phyloP scores from a whole-genome alignment of 35 echinoderm and acorn worm genomes.

The Acanthaster planci region DNA sequence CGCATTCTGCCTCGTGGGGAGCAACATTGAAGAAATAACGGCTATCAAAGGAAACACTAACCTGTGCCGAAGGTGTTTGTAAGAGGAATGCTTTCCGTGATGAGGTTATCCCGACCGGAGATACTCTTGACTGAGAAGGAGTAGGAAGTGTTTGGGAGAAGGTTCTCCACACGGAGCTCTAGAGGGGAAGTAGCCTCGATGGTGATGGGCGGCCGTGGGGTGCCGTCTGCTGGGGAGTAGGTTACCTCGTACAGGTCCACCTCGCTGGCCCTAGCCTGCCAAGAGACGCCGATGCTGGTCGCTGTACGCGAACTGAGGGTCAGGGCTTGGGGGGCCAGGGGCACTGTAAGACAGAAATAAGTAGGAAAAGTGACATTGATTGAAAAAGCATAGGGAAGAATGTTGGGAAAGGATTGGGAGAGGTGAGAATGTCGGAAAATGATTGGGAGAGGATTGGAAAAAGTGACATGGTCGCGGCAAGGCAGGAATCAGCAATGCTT shows the following conservation, averaged over 20 bases:
- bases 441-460: no score
- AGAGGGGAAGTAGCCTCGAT: not conserved
- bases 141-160: constrained; percentile 6
- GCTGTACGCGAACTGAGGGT: not conserved
- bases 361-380: no score
- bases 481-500: no score
- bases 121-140: constrained; percentile 26
- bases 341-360: not conserved
- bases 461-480: no score
- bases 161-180: not conserved
- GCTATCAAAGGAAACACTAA: not conserved
- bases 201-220: not conserved
- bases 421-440: no score
- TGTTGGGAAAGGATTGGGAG: no score
- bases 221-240: constrained; percentile 41
- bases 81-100: not conserved
- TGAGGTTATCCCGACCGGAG: not conserved
- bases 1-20: no score
- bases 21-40: no score
- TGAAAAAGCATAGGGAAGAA: no score
- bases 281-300: not conserved
- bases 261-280: not conserved
- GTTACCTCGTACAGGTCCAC: constrained; percentile 34
- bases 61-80: constrained; percentile 12
- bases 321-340: not conserved